phyloP scores from a whole-genome alignment of 2,113 vertebrate species.

The Hippocampus zosterae region DNA sequence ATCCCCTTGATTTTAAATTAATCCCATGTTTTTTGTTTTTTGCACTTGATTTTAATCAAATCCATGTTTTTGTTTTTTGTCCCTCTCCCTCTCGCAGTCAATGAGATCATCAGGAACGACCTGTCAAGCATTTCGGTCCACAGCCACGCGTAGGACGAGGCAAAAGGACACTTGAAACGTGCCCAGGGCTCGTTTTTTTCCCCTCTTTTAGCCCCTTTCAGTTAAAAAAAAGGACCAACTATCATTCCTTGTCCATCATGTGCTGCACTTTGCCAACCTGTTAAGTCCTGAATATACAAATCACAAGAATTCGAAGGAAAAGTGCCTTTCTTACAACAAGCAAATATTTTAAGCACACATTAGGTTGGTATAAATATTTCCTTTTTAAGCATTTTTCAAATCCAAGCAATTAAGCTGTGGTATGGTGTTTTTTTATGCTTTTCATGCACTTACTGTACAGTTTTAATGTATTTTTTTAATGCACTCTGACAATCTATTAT shows the following conservation, averaged over 20 bases:
- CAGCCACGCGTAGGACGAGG: constrained; percentile 60
- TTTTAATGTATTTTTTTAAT: neutral
- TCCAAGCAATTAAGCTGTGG: neutral
- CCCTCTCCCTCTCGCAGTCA: constrained; percentile 75
- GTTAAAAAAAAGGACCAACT: constrained; percentile 53
- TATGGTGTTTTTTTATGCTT: neutral
- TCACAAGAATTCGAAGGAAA: constrained; percentile 14
- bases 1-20: neutral
- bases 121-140: constrained; percentile 85
- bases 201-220: constrained; percentile 33
- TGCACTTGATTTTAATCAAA: neutral
- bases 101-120: constrained; percentile 96
- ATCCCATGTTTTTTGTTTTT: too few species aligned
- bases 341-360: neutral
- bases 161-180: constrained; percentile 31
- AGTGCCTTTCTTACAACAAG: constrained; percentile 49
- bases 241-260: constrained; percentile 8
- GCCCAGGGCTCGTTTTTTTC: constrained; percentile 54
- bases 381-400: neutral
- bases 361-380: too few species aligned
- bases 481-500: neutral
- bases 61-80: neutral
- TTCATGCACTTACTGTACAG: constrained; percentile 11
- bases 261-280: constrained; percentile 44
- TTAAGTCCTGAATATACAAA: constrained; percentile 16